A percentile compares a stretch with the other conserved stretches of the same genome.
Conservation (phyloP, 2,113 vertebrate species). For the Sturnira hondurensis region DNA sequence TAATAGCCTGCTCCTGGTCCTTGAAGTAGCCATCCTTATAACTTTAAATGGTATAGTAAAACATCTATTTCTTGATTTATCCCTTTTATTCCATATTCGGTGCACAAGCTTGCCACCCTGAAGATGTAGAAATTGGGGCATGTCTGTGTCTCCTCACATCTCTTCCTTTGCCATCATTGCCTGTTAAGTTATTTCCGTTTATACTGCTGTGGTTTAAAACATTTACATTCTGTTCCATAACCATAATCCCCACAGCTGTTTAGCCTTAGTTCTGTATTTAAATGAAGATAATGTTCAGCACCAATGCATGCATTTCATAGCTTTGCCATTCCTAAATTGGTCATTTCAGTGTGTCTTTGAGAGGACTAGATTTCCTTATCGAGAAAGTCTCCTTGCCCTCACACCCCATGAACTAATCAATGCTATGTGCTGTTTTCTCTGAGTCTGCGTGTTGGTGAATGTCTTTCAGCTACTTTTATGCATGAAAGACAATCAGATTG, state of each 20-base stretch:
- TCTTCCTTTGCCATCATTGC: neutral
- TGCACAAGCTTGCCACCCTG: neutral
- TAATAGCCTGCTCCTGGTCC: neutral
- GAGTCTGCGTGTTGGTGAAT: neutral
- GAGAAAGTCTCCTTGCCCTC: neutral
- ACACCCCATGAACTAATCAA: neutral
- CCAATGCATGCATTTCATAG: neutral
- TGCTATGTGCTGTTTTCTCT: neutral
- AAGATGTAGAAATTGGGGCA: neutral
- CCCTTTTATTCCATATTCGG: neutral
- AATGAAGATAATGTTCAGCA: neutral
- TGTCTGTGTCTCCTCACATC: neutral
- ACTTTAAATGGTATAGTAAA: neutral
- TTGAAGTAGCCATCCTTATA: neutral
- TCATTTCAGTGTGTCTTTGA: neutral
- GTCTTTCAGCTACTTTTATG: neutral
- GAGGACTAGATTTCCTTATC: neutral
- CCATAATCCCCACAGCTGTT: slow-evolving; percentile 28
- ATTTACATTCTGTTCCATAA: slow-evolving; percentile 35
- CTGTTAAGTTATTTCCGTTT: neutral
- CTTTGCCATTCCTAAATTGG: neutral
- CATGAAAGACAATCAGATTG: neutral
- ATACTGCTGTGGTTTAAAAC: slow-evolving; percentile 6
- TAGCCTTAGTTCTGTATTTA: slow-evolving; percentile 40
- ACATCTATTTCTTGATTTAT: neutral